Evolutionary conservation across 2,797 vertebrate genomes (phyloP).

Genomic region (Melanotaenia parkinsoni): DNA sequence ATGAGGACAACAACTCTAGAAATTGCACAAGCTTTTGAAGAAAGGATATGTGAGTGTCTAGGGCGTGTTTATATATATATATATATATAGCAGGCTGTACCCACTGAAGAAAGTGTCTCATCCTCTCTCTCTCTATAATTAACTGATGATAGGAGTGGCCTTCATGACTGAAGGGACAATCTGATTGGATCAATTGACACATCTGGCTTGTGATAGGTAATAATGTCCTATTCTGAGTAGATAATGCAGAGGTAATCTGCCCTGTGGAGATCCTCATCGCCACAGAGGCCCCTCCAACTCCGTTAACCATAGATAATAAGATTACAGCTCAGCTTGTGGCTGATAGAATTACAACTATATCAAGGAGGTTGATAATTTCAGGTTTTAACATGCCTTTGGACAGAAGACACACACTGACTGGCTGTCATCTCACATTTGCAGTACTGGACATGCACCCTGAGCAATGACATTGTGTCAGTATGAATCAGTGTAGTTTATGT

Average conservation of each 20-base stretch:
- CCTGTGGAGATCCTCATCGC: conserved; percentile 71
- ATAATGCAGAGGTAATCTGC: conserved; percentile 81
- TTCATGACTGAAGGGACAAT: conserved; percentile 56
- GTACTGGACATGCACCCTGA: background rate
- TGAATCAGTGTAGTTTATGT: background rate
- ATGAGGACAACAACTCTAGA: too few relatives aligned
- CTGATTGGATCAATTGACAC: conserved; percentile 80
- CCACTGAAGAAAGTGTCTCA: conserved; percentile 33
- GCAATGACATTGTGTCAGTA: background rate
- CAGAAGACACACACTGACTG: conserved; percentile 7
- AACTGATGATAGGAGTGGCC: conserved; percentile 63
- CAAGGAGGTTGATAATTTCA: conserved; percentile 61
- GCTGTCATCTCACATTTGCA: conserved; percentile 16
- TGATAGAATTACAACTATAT: conserved; percentile 75
- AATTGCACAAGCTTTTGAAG: too few relatives aligned
- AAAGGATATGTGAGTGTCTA: too few relatives aligned
- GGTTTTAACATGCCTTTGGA: conserved; percentile 37
- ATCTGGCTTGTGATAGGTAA: conserved; percentile 77
- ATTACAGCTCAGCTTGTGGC: conserved; percentile 64
- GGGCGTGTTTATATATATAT: too few relatives aligned
- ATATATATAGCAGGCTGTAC: conserved; percentile 20
- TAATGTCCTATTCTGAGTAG: conserved; percentile 78
- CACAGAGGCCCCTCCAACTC: conserved; percentile 59
- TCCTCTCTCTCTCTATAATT: conserved; percentile 50
- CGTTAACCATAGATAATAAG: conserved; percentile 80